Base-by-base conservation (phyloP, 2,797 vertebrate genomes). In the Tragopan temminckii region DNA sequence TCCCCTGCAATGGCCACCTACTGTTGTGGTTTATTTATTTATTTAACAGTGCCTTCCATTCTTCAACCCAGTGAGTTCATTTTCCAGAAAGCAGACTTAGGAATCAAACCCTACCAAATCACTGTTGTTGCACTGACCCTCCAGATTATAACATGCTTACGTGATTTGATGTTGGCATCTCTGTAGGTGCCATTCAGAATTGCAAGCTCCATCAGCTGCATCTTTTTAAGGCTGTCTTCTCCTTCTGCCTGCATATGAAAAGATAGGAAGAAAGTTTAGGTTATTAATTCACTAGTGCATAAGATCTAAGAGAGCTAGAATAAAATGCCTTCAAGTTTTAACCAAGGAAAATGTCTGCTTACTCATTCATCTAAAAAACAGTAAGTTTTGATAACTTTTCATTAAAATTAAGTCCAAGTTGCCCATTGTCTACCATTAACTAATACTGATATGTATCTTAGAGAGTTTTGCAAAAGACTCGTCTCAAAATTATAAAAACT, bases 191-290 rank as follows among this genome's bases (percentile, higher is more conserved):
- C 99, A 42, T 99, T 99, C 97, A 99, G 98, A 96, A 99, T 99
- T 86, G 99, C 99, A 89, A 99, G 98, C 97, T 99, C 99, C 99
- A 99, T 99, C 97, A 99, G 97, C 97, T 99, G 99, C 99, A 99
- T 99, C 97, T 99, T 99, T 98, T 99, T 99, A 98, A 99, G 98
- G 97, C 99, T 99, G 98, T 99, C 99, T 97, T 99, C 99, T 91
- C 99, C 99, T 97, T 99, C 99, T 42, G 99, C 99, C 99, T 99
- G 84, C 4, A 19, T 31, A 62, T 10, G 58, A 95, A 76, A 97
- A 97, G 75, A 70, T 29, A 9, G 53, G 72, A 82, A 78, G 11
- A 79, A 70, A 61, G 66, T 74, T 53, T 89, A 40, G 45, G 67
- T 92, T 61, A 91, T 31, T 43, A 85, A 90, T 25, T 80, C 29